Conservation (phyloP, 2,113 vertebrate species). For the Cyanoderma ruficeps region DNA sequence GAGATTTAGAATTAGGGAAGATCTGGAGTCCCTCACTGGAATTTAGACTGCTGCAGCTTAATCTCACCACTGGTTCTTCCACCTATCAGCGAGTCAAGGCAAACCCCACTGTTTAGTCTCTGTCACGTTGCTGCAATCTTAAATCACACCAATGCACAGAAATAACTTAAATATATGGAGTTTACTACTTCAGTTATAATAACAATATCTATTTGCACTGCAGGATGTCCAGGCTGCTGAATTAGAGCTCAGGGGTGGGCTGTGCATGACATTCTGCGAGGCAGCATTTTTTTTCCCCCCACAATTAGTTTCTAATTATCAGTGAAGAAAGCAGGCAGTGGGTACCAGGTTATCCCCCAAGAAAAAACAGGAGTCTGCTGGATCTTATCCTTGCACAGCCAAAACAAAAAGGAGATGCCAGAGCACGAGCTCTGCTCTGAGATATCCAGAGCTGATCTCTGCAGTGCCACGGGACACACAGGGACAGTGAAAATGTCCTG, state of each 20-base stretch:
- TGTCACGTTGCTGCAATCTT: neutral
- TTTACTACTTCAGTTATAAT: neutral
- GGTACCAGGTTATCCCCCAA: neutral
- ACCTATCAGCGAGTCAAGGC: constrained; percentile 41
- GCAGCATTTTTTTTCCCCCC: neutral
- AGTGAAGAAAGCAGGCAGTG: neutral
- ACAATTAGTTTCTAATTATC: neutral
- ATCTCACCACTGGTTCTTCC: neutral
- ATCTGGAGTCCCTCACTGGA: neutral
- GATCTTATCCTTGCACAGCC: constrained; percentile 25
- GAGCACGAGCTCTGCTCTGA: neutral
- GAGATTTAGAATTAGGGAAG: neutral
- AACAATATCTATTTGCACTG: neutral
- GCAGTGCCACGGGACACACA: neutral
- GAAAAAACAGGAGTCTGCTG: neutral
- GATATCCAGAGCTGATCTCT: neutral
- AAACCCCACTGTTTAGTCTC: constrained; percentile 61
- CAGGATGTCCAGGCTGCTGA: neutral
- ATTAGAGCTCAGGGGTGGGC: neutral
- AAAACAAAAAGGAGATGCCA: constrained; percentile 34
- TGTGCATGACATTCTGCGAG: neutral
- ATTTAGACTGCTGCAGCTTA: constrained; percentile 6
- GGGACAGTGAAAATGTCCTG: neutral
- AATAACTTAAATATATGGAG: neutral
- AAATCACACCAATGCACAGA: neutral